These are phyloP conservation scores for Zelleria hepariella DNA, from an alignment of 2,888 invertebrate genomes.

Conservation along the genomic window DNA sequence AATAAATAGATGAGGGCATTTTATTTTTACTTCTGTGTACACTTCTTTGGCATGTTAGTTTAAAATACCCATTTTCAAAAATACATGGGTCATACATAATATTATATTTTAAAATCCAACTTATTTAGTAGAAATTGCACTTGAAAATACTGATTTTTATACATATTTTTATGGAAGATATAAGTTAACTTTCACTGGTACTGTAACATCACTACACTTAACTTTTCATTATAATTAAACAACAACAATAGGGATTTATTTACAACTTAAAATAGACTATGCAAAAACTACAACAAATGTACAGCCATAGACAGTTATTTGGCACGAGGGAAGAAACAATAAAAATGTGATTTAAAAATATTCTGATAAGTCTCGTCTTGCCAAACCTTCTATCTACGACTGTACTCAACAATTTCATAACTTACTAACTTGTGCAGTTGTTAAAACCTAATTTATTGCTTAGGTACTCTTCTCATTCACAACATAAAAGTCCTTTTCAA, in stretches of 20 bases:
- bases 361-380: neutral
- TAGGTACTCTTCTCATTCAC: neutral
- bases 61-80: constrained; percentile 14
- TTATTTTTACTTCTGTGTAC: constrained; percentile 28
- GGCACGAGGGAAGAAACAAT: neutral
- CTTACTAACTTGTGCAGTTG: neutral
- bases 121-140: constrained; percentile 44
- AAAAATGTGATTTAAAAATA: neutral
- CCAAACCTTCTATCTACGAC: neutral
- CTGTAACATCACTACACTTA: neutral
- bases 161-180: neutral
- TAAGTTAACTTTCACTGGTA: neutral
- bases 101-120: constrained; percentile 1
- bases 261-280: constrained; percentile 9
- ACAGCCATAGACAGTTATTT: neutral
- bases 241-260: constrained; percentile 12
- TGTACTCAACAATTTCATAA: neutral
- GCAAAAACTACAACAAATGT: constrained; percentile 4
- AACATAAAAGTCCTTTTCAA: no score
- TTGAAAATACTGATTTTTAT: constrained; percentile 47
- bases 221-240: constrained; percentile 30
- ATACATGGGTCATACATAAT: neutral
- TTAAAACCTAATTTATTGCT: neutral
- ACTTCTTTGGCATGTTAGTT: constrained; percentile 64
- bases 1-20: constrained; percentile 1